These are phyloP conservation scores for Nebria brevicollis DNA, from an alignment of 2,888 invertebrate species.

Conservation along the genomic window DNA sequence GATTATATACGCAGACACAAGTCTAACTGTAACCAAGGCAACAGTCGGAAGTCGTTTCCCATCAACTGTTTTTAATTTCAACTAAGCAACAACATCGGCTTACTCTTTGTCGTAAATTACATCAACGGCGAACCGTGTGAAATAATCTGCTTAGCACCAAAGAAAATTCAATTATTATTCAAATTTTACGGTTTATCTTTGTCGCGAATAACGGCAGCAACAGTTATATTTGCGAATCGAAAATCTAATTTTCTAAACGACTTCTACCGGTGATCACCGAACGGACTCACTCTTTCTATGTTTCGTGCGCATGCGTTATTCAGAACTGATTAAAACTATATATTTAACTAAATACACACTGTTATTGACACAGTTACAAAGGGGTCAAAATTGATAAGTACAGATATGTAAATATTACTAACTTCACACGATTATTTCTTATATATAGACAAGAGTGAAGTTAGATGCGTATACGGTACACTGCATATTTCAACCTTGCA, in stretches of 20 bases:
- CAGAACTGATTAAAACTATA: not conserved
- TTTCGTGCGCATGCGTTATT: too few relatives aligned
- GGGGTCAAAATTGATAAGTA: not conserved
- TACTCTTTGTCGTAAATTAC: not conserved
- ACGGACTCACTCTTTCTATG: too few relatives aligned
- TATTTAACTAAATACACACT: not conserved
- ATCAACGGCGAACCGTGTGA: not conserved
- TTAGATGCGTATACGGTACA: not conserved
- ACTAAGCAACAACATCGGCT: not conserved
- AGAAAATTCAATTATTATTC: not conserved
- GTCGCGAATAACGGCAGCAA: not conserved
- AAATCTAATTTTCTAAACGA: too few relatives aligned
- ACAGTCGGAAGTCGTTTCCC: not conserved
- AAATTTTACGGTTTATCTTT: not conserved
- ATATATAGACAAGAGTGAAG: not conserved
- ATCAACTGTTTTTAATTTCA: constrained; percentile 1
- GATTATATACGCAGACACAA: not conserved
- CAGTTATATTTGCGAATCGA: not conserved
- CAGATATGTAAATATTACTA: not conserved
- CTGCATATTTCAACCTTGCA: not conserved
- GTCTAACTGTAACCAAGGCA: not conserved
- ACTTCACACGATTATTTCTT: not conserved
- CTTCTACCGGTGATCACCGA: too few relatives aligned
- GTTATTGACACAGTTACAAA: not conserved
- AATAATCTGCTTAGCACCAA: not conserved